Percentiles rank a stretch among this genome's conserved stretches.
Conservation (phyloP, 2,888 invertebrate species). For the Ophion costatus region DNA sequence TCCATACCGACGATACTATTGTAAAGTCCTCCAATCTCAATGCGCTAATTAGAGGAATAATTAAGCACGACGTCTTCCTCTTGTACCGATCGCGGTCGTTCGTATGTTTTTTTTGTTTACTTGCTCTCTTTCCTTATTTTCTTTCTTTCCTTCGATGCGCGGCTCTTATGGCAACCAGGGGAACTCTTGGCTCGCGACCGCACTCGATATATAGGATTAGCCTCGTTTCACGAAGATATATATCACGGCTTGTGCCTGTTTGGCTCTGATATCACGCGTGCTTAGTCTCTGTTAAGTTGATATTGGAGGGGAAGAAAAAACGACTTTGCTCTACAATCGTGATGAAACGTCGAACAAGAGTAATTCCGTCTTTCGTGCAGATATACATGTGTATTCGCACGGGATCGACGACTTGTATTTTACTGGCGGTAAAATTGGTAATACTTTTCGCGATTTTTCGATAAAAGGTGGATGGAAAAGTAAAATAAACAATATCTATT, state of each 20-base stretch:
- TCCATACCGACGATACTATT: conserved; percentile 24
- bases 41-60: conserved; percentile 68
- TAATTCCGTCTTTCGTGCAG: conserved; percentile 1
- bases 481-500: too few species aligned
- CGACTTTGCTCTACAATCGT: conserved; percentile 23
- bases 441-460: too few species aligned
- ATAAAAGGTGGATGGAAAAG: too few species aligned
- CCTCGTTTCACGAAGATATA: conserved; percentile 60
- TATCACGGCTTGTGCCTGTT: conserved; percentile 52
- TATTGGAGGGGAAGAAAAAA: conserved; percentile 7
- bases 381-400: neutral
- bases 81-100: conserved; percentile 26
- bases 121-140: neutral
- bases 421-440: too few species aligned
- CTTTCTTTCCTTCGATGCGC: conserved; percentile 1
- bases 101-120: conserved; percentile 5
- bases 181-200: conserved; percentile 48
- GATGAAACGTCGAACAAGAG: conserved; percentile 28
- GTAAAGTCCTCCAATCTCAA: conserved; percentile 51
- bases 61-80: conserved; percentile 61
- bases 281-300: conserved; percentile 31
- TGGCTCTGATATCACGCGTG: conserved; percentile 43
- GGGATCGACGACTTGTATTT: too few species aligned
- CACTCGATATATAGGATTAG: conserved; percentile 53
- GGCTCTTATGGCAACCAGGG: conserved; percentile 15